phyloP scores from a whole-genome alignment of 2,888 invertebrate genomes.

The Orthosia cruda region DNA sequence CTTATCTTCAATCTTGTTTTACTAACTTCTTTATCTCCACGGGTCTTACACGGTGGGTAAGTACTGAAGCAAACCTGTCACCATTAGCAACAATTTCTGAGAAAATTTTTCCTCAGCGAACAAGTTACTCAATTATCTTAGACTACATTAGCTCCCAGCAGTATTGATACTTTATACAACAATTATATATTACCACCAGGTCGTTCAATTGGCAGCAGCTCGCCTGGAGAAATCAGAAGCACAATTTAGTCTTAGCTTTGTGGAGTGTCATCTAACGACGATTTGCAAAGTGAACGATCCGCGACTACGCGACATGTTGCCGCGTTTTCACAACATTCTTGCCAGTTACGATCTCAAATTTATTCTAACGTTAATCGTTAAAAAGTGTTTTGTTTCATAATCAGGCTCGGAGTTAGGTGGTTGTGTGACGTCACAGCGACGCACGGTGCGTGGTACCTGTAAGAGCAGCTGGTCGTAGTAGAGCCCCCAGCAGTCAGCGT shows the following conservation, averaged over 20 bases:
- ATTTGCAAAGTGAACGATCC: no score
- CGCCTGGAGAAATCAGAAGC: not conserved
- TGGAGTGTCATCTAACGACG: no score
- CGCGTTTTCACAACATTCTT: no score
- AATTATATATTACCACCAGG: not conserved
- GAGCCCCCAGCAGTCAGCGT: conserved; percentile 84
- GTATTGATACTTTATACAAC: not conserved
- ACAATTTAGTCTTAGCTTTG: not conserved
- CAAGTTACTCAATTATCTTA: not conserved
- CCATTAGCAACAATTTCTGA: not conserved
- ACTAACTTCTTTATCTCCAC: not conserved
- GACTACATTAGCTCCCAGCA: not conserved
- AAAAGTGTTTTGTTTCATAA: no score
- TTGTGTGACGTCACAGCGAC: not conserved
- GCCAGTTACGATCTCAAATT: no score
- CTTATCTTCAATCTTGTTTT: no score
- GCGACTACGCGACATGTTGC: no score
- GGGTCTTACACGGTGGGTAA: not conserved
- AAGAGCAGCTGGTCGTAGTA: conserved; percentile 84
- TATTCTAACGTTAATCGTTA: no score
- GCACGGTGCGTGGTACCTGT: conserved; percentile 69
- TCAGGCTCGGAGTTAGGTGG: no score
- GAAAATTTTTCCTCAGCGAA: not conserved
- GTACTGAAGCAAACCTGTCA: not conserved
- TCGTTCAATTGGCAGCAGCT: not conserved